Evolutionary conservation across 2,797 vertebrate genomes (phyloP).

Genomic region (Diplodus puntazzo): DNA sequence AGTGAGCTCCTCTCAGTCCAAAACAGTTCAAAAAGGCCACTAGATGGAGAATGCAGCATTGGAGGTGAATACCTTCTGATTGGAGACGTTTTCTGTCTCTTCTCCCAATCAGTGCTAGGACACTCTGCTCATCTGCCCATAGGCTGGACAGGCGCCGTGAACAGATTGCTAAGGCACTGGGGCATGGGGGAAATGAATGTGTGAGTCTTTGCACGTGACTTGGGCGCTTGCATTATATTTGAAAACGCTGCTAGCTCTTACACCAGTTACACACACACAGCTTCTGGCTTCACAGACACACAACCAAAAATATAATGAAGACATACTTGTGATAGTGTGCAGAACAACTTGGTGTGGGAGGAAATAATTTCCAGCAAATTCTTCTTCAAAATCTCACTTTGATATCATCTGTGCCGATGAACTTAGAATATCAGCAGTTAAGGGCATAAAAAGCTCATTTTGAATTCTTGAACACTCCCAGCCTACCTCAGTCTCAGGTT

Average conservation of each 20-base stretch:
- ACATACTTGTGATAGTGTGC: neutral
- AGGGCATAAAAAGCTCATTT: neutral
- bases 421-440: neutral
- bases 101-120: neutral
- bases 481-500: neutral
- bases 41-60: neutral
- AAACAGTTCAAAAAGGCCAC: neutral
- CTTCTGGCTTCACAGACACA: neutral
- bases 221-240: slow-evolving; percentile 7
- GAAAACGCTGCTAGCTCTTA: neutral
- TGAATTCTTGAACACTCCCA: neutral
- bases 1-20: neutral
- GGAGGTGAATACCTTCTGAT: neutral
- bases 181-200: slow-evolving; percentile 3
- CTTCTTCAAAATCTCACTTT: neutral
- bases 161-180: slow-evolving; percentile 30
- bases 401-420: neutral
- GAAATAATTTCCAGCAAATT: neutral
- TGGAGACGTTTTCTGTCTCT: neutral
- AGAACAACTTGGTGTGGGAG: neutral
- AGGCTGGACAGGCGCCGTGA: slow-evolving; percentile 7
- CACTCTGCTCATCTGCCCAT: slow-evolving; percentile 17
- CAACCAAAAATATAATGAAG: neutral
- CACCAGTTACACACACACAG: neutral
- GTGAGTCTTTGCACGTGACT: neutral